A percentile compares a stretch with the other conserved stretches of the same genome.
Evolutionary conservation across 2,113 vertebrate genomes (phyloP).

Genomic region (Acrocephalus kingi): DNA sequence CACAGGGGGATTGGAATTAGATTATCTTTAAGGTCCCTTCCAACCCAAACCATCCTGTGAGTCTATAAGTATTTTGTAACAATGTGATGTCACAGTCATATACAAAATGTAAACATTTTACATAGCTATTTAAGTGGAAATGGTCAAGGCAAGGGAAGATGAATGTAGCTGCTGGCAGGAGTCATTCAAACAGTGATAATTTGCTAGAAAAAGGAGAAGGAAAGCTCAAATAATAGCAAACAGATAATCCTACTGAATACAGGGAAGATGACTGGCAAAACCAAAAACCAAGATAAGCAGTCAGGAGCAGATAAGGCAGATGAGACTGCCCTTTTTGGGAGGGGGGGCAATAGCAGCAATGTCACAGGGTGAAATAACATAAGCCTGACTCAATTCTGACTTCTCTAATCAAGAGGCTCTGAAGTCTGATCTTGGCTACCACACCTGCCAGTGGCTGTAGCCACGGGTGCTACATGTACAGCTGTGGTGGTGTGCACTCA

Average conservation of each 20-base stretch:
- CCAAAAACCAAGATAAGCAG: neutral
- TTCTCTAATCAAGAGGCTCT: neutral
- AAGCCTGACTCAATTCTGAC: neutral
- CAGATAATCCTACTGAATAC: neutral
- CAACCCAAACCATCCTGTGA: neutral
- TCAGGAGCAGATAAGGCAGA: neutral
- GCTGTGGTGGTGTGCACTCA: neutral
- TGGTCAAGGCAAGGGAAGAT: neutral
- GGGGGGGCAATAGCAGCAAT: neutral
- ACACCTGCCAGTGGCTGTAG: accelerated
- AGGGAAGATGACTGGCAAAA: neutral
- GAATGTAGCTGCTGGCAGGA: neutral
- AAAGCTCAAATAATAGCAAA: neutral
- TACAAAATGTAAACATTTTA: neutral
- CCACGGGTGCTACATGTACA: too few species aligned
- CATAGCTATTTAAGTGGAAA: neutral
- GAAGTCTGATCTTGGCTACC: neutral
- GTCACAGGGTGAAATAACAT: neutral
- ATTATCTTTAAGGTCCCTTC: neutral
- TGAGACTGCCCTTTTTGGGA: neutral
- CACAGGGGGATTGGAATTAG: neutral
- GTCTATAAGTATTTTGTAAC: neutral
- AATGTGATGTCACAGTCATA: neutral
- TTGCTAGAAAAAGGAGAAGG: neutral
- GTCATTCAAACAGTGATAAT: neutral